Evolutionary conservation across 1,140 invertebrate genomes (phyloP).

Genomic region (Drosophila prosaltans): DNA sequence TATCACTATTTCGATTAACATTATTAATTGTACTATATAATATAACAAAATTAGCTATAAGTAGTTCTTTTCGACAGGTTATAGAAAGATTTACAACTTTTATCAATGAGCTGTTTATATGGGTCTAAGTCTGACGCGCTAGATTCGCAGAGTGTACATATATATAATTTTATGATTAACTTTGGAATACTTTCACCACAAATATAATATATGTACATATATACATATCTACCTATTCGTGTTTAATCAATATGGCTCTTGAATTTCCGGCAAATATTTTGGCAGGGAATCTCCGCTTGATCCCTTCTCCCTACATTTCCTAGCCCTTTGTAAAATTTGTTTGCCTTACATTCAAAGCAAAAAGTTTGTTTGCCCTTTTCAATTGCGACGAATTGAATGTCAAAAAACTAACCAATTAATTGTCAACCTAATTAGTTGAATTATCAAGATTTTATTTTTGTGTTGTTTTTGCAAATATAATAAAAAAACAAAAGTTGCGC

Average conservation of each 20-base stretch:
- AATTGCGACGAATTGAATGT: conserved; percentile 45
- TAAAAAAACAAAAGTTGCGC: conserved; percentile 19
- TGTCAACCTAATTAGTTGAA: conserved; percentile 31
- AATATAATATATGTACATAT: no score
- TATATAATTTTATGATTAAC: no score
- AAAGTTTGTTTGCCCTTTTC: conserved; percentile 65
- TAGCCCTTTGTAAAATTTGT: no score
- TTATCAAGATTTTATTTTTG: conserved; percentile 35
- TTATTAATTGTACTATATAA: not conserved
- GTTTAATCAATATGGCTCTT: no score
- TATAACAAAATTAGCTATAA: conserved; percentile 3
- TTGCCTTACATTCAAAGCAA: conserved; percentile 35
- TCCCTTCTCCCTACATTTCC: no score
- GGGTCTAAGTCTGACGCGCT: not conserved
- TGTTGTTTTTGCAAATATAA: not conserved
- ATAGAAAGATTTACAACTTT: not conserved
- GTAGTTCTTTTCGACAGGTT: not conserved
- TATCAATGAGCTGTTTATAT: not conserved
- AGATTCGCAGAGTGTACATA: no score
- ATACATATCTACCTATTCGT: no score
- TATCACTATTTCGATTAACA: no score
- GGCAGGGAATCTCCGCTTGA: no score
- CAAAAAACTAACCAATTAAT: conserved; percentile 38
- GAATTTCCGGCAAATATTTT: not conserved
- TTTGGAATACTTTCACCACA: no score